Conservation (phyloP, 2,888 invertebrate genomes). For the Epinotia bilunana region DNA sequence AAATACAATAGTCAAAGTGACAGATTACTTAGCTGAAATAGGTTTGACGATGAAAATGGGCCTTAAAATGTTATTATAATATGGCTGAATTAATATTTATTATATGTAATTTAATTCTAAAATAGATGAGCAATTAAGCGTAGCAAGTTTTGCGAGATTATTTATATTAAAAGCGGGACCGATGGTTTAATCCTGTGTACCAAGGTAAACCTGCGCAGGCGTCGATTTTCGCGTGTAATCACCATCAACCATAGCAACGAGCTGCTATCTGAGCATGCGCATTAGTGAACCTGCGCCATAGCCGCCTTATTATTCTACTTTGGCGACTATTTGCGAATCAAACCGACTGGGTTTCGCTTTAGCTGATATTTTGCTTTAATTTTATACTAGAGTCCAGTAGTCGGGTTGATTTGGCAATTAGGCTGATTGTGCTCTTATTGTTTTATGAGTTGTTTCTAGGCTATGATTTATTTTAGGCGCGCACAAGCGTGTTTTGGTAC, state of each 20-base stretch:
- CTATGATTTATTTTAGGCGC: conserved; percentile 68
- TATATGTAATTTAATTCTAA: not conserved
- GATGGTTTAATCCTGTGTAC: too few species aligned
- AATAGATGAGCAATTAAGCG: not conserved
- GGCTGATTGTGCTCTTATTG: not conserved
- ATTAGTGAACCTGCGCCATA: not conserved
- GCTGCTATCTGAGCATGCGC: not conserved
- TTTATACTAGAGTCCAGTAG: not conserved
- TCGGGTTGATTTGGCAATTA: not conserved
- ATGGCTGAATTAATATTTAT: conserved; percentile 11
- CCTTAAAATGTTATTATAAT: not conserved
- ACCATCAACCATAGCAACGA: too few species aligned
- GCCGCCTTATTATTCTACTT: not conserved
- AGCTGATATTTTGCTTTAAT: too few species aligned
- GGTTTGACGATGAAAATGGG: too few species aligned
- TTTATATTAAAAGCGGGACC: too few species aligned
- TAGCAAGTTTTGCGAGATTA: too few species aligned
- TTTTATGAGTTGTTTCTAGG: conserved; percentile 59
- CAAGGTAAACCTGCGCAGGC: too few species aligned
- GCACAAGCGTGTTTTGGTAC: conserved; percentile 62
- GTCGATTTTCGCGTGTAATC: too few species aligned
- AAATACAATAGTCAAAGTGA: too few species aligned
- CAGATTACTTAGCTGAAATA: too few species aligned
- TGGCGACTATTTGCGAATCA: not conserved
- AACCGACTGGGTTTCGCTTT: too few species aligned